Conservation (phyloP, 2,888 invertebrate species). For the Drosophila bunnanda region DNA sequence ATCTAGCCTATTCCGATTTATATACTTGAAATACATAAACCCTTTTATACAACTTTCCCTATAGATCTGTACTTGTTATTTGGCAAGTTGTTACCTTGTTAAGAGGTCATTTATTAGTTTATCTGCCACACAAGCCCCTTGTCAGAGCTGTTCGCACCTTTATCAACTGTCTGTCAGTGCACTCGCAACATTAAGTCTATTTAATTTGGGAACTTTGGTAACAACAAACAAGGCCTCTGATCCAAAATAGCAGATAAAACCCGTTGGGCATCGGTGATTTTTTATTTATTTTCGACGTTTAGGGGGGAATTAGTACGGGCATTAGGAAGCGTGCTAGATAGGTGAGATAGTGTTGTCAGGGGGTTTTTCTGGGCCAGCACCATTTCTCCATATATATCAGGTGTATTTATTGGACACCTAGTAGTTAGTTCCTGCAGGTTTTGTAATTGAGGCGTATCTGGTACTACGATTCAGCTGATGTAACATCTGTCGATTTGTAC, state of each 20-base stretch:
- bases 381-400: conserved; percentile 21
- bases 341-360: conserved; percentile 10
- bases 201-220: conserved; percentile 16
- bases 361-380: conserved; percentile 25
- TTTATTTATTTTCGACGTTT: conserved; percentile 12
- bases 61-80: not conserved
- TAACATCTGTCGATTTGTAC: conserved; percentile 10
- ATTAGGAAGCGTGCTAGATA: conserved; percentile 29
- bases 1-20: not conserved
- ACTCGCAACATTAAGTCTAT: conserved; percentile 19
- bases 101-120: conserved; percentile 16
- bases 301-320: conserved; percentile 10
- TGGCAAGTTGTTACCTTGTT: not conserved
- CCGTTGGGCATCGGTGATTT: conserved; percentile 32
- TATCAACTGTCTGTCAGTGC: conserved; percentile 25
- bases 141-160: conserved; percentile 2
- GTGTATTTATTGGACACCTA: not conserved
- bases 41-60: too few species aligned
- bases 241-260: conserved; percentile 36
- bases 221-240: conserved; percentile 18
- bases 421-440: conserved; percentile 1
- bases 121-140: not conserved
- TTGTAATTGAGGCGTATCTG: conserved; percentile 24
- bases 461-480: conserved; percentile 28
- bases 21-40: not conserved